These are phyloP conservation scores for Orycteropus afer DNA, from an alignment of 2,113 vertebrate species.

Conservation along the genomic window DNA sequence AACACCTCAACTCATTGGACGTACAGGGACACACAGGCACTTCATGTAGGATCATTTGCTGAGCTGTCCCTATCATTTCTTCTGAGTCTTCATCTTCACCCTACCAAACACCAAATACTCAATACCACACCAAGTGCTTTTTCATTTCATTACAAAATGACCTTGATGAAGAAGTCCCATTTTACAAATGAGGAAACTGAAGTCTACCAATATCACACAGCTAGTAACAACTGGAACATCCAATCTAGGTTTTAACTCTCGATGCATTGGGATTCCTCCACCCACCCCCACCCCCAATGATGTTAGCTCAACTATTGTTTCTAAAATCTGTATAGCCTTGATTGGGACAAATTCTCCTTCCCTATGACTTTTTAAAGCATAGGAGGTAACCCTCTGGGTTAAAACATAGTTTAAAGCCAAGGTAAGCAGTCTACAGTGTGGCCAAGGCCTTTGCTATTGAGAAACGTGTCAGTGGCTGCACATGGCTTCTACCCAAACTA, in stretches of 20 bases:
- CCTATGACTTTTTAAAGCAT: not conserved
- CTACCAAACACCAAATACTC: not conserved
- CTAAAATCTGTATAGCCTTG: not conserved
- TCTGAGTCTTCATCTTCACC: not conserved
- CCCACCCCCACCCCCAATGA: not conserved
- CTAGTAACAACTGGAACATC: not conserved
- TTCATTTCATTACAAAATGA: not conserved
- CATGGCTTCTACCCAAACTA: not conserved
- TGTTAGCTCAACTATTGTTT: not conserved
- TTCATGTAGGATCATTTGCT: not conserved
- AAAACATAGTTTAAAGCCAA: not conserved
- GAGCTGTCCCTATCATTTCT: not conserved
- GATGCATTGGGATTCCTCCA: not conserved
- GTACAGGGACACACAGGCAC: fast-evolving
- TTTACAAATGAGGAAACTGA: slow-evolving; percentile 47
- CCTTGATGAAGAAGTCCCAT: not conserved
- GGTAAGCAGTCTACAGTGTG: not conserved
- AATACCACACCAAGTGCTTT: not conserved
- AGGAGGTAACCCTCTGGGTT: not conserved
- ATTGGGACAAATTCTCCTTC: not conserved
- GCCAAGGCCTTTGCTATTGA: slow-evolving; percentile 20
- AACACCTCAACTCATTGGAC: not conserved
- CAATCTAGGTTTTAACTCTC: not conserved
- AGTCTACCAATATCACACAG: not conserved
- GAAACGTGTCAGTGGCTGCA: slow-evolving; percentile 12